phyloP scores from a whole-genome alignment of 1,140 invertebrate genomes.

The Pseudomyrmex cubaensis region DNA sequence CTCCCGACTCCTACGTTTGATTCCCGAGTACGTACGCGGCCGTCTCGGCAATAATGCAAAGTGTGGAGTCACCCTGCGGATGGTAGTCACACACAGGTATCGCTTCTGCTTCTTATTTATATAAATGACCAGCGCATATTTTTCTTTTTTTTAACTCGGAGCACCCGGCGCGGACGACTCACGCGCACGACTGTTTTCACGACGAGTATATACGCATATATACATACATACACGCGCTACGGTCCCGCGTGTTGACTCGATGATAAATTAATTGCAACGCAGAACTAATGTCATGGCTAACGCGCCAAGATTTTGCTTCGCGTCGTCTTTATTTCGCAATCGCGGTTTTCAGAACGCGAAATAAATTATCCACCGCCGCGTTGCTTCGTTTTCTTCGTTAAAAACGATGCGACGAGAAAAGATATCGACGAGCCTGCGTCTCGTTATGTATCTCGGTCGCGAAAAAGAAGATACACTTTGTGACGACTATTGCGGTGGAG shows the following conservation, averaged over 20 bases:
- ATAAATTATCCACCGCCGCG: slow-evolving; percentile 20
- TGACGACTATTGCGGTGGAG: neutral
- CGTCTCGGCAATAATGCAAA: slow-evolving; percentile 80
- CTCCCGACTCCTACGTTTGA: slow-evolving; percentile 53
- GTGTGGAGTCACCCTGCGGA: slow-evolving; percentile 81
- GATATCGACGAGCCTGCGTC: neutral
- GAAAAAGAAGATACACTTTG: neutral
- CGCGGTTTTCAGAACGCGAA: slow-evolving; percentile 29
- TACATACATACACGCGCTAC: neutral
- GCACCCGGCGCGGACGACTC: slow-evolving; percentile 67
- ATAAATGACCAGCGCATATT: slow-evolving; percentile 85
- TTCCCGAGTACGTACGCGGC: slow-evolving; percentile 70
- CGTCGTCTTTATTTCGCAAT: slow-evolving; percentile 1
- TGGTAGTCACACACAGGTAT: slow-evolving; percentile 83
- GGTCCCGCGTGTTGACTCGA: slow-evolving; percentile 71
- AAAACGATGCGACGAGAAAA: slow-evolving; percentile 3
- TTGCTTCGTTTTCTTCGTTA: slow-evolving; percentile 17
- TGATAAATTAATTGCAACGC: slow-evolving; percentile 74
- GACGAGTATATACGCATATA: neutral
- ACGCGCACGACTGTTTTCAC: slow-evolving; percentile 68
- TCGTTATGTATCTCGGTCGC: neutral
- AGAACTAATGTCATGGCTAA: slow-evolving; percentile 68
- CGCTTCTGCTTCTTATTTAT: slow-evolving; percentile 85
- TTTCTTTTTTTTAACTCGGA: slow-evolving; percentile 70
- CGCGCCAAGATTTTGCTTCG: slow-evolving; percentile 40